Evolutionary conservation across 2,888 invertebrate genomes (phyloP).

Genomic region (Oxycera nigricornis): DNA sequence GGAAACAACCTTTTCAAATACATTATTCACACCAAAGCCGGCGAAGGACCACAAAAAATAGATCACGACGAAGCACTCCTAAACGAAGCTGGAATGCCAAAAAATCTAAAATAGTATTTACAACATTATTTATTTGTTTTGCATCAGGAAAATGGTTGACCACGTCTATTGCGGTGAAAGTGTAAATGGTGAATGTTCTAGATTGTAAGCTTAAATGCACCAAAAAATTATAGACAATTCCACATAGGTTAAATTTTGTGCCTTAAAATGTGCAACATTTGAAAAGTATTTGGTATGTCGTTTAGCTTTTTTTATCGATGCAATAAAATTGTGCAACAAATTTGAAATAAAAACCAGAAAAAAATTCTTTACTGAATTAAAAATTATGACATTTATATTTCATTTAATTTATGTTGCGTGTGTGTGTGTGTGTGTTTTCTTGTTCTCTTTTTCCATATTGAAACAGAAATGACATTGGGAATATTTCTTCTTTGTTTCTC

Average conservation of each 20-base stretch:
- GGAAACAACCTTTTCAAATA: constrained; percentile 73
- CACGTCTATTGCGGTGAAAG: not conserved
- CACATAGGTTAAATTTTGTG: too few relatives aligned
- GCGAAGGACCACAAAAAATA: constrained; percentile 73
- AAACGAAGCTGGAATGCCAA: constrained; percentile 63
- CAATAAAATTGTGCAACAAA: not conserved
- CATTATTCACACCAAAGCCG: constrained; percentile 83
- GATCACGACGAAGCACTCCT: constrained; percentile 64
- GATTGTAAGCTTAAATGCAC: not conserved
- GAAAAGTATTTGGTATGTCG: not conserved
- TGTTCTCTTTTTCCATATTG: not conserved
- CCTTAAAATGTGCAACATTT: not conserved
- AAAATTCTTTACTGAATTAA: not conserved
- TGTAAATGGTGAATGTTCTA: not conserved
- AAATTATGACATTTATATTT: constrained; percentile 22
- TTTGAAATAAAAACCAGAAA: not conserved
- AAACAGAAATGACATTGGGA: constrained; percentile 30
- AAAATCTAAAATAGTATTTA: constrained; percentile 10
- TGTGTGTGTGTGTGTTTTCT: too few relatives aligned
- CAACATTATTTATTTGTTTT: not conserved
- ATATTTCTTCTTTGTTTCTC: constrained; percentile 17
- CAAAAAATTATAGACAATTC: too few relatives aligned
- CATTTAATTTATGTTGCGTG: too few relatives aligned
- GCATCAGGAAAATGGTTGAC: not conserved
- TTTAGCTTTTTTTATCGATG: not conserved